These are phyloP conservation scores for Eulemur rubriventer DNA, from an alignment of 2,797 vertebrate species.

Conservation along the genomic window DNA sequence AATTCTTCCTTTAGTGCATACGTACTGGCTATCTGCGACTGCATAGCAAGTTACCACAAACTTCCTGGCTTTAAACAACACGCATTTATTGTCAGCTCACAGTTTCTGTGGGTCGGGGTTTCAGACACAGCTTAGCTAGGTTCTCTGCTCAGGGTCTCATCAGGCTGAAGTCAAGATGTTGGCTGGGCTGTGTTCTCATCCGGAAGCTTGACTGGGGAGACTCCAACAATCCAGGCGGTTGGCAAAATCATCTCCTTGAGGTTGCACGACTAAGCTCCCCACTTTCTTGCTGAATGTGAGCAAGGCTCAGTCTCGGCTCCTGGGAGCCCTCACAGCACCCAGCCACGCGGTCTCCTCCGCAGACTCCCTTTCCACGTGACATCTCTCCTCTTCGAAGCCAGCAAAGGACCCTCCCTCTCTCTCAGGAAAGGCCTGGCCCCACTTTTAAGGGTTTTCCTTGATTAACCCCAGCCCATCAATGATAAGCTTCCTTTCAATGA, in stretches of 20 bases:
- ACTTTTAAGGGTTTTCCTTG: not conserved
- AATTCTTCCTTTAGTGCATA: not conserved
- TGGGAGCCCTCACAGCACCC: accelerated
- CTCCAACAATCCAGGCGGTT: not conserved
- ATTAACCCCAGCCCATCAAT: not conserved
- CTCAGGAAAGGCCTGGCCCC: not conserved
- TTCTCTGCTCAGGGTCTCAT: not conserved
- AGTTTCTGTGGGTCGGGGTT: not conserved
- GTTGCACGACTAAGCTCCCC: not conserved
- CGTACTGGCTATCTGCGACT: not conserved
- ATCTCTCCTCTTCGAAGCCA: not conserved
- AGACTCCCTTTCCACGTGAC: not conserved
- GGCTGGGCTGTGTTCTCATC: not conserved
- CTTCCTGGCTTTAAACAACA: not conserved
- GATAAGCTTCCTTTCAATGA: not conserved
- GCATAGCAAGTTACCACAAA: not conserved
- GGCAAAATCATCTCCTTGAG: not conserved
- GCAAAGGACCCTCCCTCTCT: not conserved
- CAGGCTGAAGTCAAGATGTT: not conserved
- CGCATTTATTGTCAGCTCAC: not conserved
- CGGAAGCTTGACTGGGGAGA: not conserved
- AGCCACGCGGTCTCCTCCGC: not conserved
- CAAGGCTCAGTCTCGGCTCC: not conserved
- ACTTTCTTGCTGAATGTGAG: not conserved
- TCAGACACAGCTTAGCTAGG: accelerated